These are phyloP conservation scores for Dallia pectoralis DNA, from an alignment of 2,797 vertebrate species.

Conservation along the genomic window DNA sequence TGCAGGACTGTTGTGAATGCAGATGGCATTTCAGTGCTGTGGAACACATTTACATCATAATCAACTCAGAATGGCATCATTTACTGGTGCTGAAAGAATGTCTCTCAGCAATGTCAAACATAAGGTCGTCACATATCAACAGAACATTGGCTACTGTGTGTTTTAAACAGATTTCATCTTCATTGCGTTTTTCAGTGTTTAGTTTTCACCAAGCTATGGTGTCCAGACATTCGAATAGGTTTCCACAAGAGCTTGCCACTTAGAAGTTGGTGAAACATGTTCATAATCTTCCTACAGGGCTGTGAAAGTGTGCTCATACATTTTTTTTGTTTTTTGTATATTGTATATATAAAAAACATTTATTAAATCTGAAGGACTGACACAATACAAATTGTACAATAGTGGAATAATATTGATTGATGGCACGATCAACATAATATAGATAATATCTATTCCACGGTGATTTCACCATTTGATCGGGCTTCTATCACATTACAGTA, in stretches of 20 bases:
- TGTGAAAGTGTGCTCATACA: too few species aligned
- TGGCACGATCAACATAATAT: background rate
- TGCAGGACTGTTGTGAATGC: constrained; percentile 13
- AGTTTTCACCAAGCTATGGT: background rate
- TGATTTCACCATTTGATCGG: background rate
- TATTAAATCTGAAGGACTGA: background rate
- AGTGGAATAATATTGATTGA: background rate
- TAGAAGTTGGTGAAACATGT: background rate
- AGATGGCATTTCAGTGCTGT: constrained; percentile 21
- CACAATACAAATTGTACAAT: background rate
- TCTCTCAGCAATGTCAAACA: constrained; percentile 32
- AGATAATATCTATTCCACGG: background rate
- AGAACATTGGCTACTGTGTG: constrained; percentile 13
- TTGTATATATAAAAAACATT: background rate
- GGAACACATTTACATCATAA: constrained; percentile 25
- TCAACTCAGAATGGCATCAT: constrained; percentile 23
- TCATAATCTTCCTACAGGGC: background rate
- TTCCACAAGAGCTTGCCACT: background rate
- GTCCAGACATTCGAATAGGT: background rate
- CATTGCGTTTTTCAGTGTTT: background rate
- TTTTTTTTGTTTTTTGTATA: too few species aligned
- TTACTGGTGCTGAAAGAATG: constrained; percentile 19
- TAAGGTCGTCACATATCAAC: constrained; percentile 28
- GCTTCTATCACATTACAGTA: background rate
- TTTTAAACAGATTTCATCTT: background rate